phyloP scores from a whole-genome alignment of 2,888 invertebrate genomes.

The Xylocampa areola region DNA sequence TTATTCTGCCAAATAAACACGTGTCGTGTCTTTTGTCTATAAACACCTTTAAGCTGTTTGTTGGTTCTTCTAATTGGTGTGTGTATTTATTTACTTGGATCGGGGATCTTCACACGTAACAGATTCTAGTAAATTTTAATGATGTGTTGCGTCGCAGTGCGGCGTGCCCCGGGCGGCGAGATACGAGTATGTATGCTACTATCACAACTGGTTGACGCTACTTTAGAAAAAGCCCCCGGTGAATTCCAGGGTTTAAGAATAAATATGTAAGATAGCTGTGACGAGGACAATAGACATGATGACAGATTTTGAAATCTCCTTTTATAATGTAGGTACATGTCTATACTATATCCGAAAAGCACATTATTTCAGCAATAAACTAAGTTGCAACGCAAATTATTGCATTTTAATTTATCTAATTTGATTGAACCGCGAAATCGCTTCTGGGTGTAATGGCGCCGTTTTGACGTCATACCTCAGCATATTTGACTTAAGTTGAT shows the following conservation, averaged over 20 bases:
- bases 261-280: conserved; percentile 5
- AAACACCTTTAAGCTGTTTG: conserved; percentile 39
- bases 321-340: too few relatives aligned
- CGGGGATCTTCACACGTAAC: conserved; percentile 50
- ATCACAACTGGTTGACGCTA: conserved; percentile 58
- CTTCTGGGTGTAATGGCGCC: too few relatives aligned
- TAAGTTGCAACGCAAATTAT: too few relatives aligned
- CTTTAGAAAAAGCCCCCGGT: conserved; percentile 59
- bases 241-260: conserved; percentile 17
- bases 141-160: conserved; percentile 83
- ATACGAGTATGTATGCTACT: conserved; percentile 57
- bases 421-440: too few relatives aligned
- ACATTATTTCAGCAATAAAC: too few relatives aligned
- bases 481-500: too few relatives aligned
- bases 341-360: too few relatives aligned
- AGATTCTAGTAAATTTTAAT: conserved; percentile 77
- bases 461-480: too few relatives aligned
- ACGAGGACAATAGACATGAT: conserved; percentile 12
- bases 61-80: conserved; percentile 52
- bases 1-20: conserved; percentile 29
- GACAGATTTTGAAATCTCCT: too few relatives aligned
- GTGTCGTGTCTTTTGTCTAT: conserved; percentile 21
- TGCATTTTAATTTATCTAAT: too few relatives aligned
- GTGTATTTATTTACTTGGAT: conserved; percentile 50
- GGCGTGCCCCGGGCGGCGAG: conserved; percentile 61